These are phyloP conservation scores for Chiloscyllium plagiosum DNA, from an alignment of 2,113 vertebrate genomes.

Conservation along the genomic window DNA sequence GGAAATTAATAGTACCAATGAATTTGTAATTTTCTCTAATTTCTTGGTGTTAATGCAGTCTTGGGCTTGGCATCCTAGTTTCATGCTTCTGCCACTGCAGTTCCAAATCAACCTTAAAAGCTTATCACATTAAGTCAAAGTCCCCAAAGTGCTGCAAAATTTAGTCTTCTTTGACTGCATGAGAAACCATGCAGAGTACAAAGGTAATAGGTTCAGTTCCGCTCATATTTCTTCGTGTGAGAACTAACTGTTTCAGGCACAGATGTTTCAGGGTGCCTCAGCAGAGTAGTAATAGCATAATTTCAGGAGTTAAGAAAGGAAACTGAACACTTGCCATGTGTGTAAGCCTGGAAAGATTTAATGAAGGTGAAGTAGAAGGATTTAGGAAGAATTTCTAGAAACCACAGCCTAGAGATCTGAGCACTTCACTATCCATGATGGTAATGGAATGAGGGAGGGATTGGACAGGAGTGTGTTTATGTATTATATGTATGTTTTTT, in stretches of 20 bases:
- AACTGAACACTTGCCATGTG: too few species aligned
- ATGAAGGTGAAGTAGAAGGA: not conserved
- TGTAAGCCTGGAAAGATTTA: too few species aligned
- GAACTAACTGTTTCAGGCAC: not conserved
- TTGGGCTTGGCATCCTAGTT: not conserved
- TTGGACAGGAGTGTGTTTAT: not conserved
- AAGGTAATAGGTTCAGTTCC: not conserved
- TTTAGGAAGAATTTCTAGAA: not conserved
- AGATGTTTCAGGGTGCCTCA: too few species aligned
- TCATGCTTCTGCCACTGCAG: not conserved
- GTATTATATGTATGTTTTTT: too few species aligned
- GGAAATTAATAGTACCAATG: not conserved
- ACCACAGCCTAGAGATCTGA: not conserved
- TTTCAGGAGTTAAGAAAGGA: too few species aligned
- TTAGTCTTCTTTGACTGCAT: not conserved
- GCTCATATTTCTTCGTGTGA: not conserved
- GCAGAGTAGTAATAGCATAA: too few species aligned
- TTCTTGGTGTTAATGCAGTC: not conserved
- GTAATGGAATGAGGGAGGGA: not conserved
- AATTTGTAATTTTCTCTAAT: not conserved
- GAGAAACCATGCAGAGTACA: not conserved
- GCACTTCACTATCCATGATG: not conserved
- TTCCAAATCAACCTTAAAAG: not conserved
- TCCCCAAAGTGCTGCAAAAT: not conserved
- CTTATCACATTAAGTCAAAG: not conserved